Conservation (phyloP, 2,888 invertebrate species). For the Latrodectus elegans region DNA sequence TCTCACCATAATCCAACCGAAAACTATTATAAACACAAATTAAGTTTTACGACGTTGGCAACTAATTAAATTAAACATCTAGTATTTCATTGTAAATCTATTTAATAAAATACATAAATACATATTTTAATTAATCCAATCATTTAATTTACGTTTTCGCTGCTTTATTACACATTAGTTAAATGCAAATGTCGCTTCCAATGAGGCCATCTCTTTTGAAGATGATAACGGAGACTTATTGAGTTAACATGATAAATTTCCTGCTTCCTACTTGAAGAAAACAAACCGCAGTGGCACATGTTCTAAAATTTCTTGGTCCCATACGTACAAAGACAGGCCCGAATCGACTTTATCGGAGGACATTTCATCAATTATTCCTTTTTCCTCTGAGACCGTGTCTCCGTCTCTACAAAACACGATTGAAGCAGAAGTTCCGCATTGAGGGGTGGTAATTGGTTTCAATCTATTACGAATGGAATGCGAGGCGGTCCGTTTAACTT, state of each 20-base stretch:
- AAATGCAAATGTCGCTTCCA: too few relatives aligned
- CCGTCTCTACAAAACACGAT: conserved; percentile 7
- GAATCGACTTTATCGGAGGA: conserved; percentile 8
- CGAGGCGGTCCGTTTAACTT: conserved; percentile 25
- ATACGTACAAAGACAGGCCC: conserved; percentile 1
- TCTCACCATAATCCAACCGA: too few relatives aligned
- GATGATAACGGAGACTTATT: background rate
- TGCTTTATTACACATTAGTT: too few relatives aligned
- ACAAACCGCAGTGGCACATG: conserved; percentile 1
- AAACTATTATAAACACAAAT: too few relatives aligned
- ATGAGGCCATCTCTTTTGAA: background rate
- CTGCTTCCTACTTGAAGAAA: conserved; percentile 8
- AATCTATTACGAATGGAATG: conserved; percentile 39
- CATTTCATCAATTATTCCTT: conserved; percentile 55
- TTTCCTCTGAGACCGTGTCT: conserved; percentile 27
- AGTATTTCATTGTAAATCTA: too few relatives aligned
- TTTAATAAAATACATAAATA: too few relatives aligned
- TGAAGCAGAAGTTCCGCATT: conserved; percentile 6
- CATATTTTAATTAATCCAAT: too few relatives aligned
- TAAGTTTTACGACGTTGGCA: too few relatives aligned
- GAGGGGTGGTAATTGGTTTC: conserved; percentile 47
- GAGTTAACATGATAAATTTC: background rate
- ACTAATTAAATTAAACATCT: too few relatives aligned
- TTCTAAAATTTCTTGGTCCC: background rate
- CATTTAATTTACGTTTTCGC: too few relatives aligned